A percentile compares a stretch with the other conserved stretches of the same genome.
Evolutionary conservation across 2,113 vertebrate species (phyloP).

Genomic region (Psephotus haematonotus): DNA sequence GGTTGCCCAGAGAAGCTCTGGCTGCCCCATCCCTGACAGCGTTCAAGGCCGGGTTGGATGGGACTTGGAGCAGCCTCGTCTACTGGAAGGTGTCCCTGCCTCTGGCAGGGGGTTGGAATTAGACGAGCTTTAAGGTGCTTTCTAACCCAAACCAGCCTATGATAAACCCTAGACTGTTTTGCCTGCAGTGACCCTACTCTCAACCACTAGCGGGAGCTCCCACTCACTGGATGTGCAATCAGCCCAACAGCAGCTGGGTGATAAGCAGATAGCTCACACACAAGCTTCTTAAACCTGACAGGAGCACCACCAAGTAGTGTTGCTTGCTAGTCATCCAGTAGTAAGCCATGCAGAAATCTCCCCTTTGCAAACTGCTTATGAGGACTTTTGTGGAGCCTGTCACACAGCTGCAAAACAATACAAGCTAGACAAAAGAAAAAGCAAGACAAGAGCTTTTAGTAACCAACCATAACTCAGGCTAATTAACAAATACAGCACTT

Average conservation of each 20-base stretch:
- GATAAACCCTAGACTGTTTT: background rate
- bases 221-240: background rate
- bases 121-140: background rate
- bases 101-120: background rate
- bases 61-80: background rate
- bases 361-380: background rate
- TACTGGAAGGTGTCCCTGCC: background rate
- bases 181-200: background rate
- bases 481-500: conserved; percentile 48
- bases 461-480: background rate
- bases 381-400: background rate
- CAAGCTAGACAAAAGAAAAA: fast-evolving
- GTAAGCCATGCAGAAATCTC: background rate
- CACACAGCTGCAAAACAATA: background rate
- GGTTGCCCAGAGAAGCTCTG: background rate
- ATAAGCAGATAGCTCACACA: background rate
- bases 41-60: background rate
- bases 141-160: background rate
- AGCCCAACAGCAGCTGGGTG: background rate
- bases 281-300: fast-evolving
- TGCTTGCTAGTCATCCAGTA: background rate
- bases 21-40: background rate
- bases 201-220: background rate
- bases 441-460: background rate
- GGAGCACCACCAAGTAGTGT: background rate